Conservation (phyloP, 2,797 vertebrate species). For the Enteromius viviparus region DNA sequence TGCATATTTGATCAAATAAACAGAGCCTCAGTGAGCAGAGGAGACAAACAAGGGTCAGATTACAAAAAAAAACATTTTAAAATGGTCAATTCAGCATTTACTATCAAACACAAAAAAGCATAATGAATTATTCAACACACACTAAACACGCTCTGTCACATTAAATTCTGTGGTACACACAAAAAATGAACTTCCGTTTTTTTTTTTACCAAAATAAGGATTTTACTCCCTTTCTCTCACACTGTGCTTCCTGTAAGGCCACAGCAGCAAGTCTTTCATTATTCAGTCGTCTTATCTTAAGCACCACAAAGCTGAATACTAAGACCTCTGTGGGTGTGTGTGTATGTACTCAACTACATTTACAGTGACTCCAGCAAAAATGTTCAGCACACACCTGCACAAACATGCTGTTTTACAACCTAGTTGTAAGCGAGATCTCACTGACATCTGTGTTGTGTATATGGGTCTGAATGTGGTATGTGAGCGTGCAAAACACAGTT, state of each 20-base stretch:
- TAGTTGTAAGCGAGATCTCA: background rate
- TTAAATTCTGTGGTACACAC: background rate
- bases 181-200: background rate
- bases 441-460: conserved; percentile 21
- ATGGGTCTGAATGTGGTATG: conserved; percentile 7
- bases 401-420: conserved; percentile 4
- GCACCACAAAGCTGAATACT: background rate
- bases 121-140: background rate
- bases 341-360: background rate
- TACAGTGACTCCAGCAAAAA: background rate
- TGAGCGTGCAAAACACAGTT: background rate
- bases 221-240: background rate
- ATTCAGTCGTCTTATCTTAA: background rate
- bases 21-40: background rate
- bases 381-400: conserved; percentile 4
- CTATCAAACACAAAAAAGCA: background rate
- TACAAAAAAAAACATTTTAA: background rate
- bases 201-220: background rate
- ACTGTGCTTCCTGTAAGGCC: background rate
- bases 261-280: background rate
- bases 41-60: background rate
- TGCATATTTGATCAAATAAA: background rate
- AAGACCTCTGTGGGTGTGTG: background rate
- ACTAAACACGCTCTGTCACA: background rate
- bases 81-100: background rate